Evolutionary conservation across 2,888 invertebrate species (phyloP), one percentile per base, ranked within the genome.

Genomic region (Acronicta alni): DNA sequence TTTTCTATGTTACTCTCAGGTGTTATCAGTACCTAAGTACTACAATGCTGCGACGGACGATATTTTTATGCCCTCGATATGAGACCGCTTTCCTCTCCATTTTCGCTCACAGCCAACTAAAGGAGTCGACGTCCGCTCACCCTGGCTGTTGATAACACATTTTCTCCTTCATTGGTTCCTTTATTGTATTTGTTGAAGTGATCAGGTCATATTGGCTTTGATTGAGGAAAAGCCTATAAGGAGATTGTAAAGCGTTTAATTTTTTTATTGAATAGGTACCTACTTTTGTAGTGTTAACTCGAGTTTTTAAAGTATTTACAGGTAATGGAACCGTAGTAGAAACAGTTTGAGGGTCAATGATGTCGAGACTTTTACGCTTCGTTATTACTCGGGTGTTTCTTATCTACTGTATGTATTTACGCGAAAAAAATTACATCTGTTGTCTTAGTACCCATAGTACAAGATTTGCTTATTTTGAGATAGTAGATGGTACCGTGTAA

Each of bases 41-140:
- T 68, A 84, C 82, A 84, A 85, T 82, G 79, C 77, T 75, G 71
- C 57, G 71, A 57, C 73, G 72, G 82, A 66, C 75, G 85, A 85
- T 83, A 87, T 86, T 84, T 88, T 88, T 85, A 86, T 79, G 81
- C 75, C 66, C 67, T 67, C 75, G 82, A 84, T 85, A 86, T 82
- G 79, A 79, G 75, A 83, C 77, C 80, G 67, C 73, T 75, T 67
- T 79, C 74, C 72, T 82, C 76, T 80, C 71, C 78, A 81, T 81
- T 81, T 75, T 77, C 75, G 59, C 62, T 57, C 53, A 17, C 23
- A 37, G 38, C 2, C 54, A 72, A 75, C 64, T 67, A 70, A 78
- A 79, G 63, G 72, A 79, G 67, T 79, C 79, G 84, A 89, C 88
- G 89, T 88, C 90, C 89, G 84, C 72, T 69, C 81, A 79, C 85